These are phyloP conservation scores for Drosophila infuscata DNA, from an alignment of 2,888 invertebrate species.

Conservation along the genomic window DNA sequence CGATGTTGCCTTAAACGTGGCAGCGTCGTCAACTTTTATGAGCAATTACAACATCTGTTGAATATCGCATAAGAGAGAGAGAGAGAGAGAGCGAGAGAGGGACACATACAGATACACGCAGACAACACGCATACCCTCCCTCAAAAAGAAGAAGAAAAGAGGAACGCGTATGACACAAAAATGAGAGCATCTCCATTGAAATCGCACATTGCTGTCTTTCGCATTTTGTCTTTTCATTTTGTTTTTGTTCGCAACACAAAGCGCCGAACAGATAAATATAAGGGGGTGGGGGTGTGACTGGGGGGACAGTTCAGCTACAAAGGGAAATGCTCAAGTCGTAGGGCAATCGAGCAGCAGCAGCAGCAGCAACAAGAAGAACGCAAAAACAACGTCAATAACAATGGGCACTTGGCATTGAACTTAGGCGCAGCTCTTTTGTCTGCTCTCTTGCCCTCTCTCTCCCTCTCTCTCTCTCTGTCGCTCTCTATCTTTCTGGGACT, in stretches of 20 bases:
- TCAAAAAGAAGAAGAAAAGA: slow-evolving; percentile 25
- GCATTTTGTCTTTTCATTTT: slow-evolving; percentile 9
- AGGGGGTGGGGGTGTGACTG: slow-evolving; percentile 2
- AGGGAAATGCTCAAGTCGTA: slow-evolving; percentile 55
- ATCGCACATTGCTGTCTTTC: slow-evolving; percentile 46
- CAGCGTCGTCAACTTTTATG: slow-evolving; percentile 82
- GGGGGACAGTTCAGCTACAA: slow-evolving; percentile 30
- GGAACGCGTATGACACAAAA: slow-evolving; percentile 30
- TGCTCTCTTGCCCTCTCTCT: background rate
- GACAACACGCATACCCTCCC: slow-evolving; percentile 20
- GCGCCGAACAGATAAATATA: slow-evolving; percentile 61
- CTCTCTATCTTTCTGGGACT: slow-evolving; percentile 16
- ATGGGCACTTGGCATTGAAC: slow-evolving; percentile 74
- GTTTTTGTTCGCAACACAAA: slow-evolving; percentile 55
- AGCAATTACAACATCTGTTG: slow-evolving; percentile 83
- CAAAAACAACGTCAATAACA: slow-evolving; percentile 35
- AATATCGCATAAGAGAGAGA: slow-evolving; percentile 68
- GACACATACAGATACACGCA: slow-evolving; percentile 14
- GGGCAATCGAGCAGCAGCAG: slow-evolving; percentile 45
- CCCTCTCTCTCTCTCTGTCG: background rate
- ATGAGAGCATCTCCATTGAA: slow-evolving; percentile 56
- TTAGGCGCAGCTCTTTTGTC: slow-evolving; percentile 61
- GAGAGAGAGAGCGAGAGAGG: slow-evolving; percentile 24
- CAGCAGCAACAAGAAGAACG: slow-evolving; percentile 29
- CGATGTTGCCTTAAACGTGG: slow-evolving; percentile 58